Conservation (phyloP, 2,113 vertebrate species). For the Psammodynastes pulverulentus region DNA sequence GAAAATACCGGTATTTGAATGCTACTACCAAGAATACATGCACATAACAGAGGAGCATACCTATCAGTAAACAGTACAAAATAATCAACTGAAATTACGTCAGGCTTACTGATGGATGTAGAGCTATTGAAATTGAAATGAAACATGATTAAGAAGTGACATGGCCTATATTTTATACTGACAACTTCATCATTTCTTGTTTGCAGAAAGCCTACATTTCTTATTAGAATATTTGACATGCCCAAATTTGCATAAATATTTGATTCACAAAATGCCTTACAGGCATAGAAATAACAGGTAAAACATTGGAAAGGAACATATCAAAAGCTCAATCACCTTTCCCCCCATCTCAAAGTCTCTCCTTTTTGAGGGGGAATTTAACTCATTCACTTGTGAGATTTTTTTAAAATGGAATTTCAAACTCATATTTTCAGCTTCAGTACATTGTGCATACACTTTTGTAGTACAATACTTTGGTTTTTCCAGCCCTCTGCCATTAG, state of each 20-base stretch:
- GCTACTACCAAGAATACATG: neutral
- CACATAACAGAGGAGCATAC: neutral
- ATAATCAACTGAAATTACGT: neutral
- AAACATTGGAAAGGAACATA: conserved; percentile 9
- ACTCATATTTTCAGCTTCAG: neutral
- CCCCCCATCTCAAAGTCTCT: neutral
- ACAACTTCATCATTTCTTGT: conserved; percentile 25
- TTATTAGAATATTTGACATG: conserved; percentile 21
- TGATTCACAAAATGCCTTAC: conserved; percentile 27
- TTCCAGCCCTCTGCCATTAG: neutral
- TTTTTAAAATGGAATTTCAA: neutral
- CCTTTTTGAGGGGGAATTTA: conserved; percentile 10
- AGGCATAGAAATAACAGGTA: conserved; percentile 22
- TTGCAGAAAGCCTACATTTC: conserved; percentile 15
- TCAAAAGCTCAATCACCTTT: conserved; percentile 4
- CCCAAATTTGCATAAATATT: conserved; percentile 35
- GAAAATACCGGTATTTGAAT: neutral
- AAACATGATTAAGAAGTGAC: conserved; percentile 20
- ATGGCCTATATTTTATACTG: conserved; percentile 23
- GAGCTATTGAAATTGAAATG: conserved; percentile 25
- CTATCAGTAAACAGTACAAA: neutral
- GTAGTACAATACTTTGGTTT: neutral
- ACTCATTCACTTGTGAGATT: neutral
- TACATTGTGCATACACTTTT: neutral
- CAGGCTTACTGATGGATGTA: conserved; percentile 2